Percentiles rank a stretch among this genome's conserved stretches.
Conservation (phyloP, 2,797 vertebrate species). For the Huso huso region DNA sequence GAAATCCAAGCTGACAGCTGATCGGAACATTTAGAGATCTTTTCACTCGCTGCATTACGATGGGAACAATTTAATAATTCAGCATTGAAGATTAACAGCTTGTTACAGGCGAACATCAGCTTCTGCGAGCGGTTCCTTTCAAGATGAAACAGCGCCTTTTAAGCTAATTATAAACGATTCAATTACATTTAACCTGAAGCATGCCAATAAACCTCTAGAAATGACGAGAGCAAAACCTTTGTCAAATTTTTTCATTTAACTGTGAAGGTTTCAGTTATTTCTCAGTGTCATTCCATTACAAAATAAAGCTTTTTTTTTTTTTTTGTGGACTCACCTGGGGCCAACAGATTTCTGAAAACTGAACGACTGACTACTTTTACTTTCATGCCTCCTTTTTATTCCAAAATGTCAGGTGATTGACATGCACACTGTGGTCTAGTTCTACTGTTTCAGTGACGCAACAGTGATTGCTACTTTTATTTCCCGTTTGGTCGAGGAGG, state of each 20-base stretch:
- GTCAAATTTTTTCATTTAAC: too few relatives aligned
- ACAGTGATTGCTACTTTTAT: not conserved
- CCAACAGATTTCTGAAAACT: not conserved
- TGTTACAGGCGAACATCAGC: constrained; percentile 24
- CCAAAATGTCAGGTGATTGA: not conserved
- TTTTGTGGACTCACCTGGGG: not conserved
- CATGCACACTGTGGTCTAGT: not conserved
- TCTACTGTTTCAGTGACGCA: not conserved
- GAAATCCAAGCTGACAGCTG: constrained; percentile 13
- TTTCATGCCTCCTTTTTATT: not conserved
- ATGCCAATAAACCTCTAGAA: not conserved
- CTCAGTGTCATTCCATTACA: not conserved
- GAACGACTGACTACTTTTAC: not conserved
- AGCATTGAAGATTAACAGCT: constrained; percentile 13
- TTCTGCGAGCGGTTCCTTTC: not conserved
- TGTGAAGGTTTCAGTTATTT: too few relatives aligned
- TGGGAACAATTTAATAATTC: constrained; percentile 23
- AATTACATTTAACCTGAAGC: not conserved
- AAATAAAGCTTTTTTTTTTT: not conserved
- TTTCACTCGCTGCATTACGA: constrained; percentile 16
- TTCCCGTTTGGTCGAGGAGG: not conserved
- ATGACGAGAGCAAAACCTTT: too few relatives aligned
- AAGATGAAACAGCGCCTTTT: not conserved
- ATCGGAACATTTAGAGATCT: constrained; percentile 11
- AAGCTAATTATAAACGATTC: constrained; percentile 1